These are phyloP conservation scores for Anas capensis DNA, from an alignment of 2,797 vertebrate genomes.

Conservation along the genomic window DNA sequence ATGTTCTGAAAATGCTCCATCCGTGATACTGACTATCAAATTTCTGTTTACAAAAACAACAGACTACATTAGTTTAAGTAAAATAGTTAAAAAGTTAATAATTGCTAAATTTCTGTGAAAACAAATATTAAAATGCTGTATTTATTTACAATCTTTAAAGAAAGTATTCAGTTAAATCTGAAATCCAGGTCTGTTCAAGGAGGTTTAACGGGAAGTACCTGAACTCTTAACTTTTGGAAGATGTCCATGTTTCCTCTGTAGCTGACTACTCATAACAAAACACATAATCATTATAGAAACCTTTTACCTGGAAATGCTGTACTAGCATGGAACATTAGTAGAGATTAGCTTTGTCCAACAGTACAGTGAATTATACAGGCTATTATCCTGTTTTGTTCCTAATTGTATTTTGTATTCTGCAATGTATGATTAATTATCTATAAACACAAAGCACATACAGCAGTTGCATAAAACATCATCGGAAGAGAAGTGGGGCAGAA, in stretches of 20 bases:
- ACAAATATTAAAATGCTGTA: neutral
- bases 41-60: slow-evolving; percentile 62
- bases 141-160: neutral
- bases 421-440: neutral
- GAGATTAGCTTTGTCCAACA: neutral
- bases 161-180: neutral
- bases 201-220: neutral
- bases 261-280: neutral
- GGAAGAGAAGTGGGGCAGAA: neutral
- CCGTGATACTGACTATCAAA: slow-evolving; percentile 77
- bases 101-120: rapidly evolving
- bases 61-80: neutral
- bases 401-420: neutral
- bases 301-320: neutral
- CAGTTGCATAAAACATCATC: neutral
- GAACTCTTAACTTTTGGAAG: neutral
- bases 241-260: neutral
- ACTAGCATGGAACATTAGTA: neutral
- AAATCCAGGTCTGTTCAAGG: neutral
- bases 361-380: neutral
- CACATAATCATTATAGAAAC: neutral
- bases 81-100: neutral
- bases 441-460: neutral
- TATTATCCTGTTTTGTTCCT: neutral
- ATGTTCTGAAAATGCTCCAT: slow-evolving; percentile 83